Evolutionary conservation across 2,113 vertebrate genomes (phyloP).

Genomic region (Campylomormyrus tamandua): DNA sequence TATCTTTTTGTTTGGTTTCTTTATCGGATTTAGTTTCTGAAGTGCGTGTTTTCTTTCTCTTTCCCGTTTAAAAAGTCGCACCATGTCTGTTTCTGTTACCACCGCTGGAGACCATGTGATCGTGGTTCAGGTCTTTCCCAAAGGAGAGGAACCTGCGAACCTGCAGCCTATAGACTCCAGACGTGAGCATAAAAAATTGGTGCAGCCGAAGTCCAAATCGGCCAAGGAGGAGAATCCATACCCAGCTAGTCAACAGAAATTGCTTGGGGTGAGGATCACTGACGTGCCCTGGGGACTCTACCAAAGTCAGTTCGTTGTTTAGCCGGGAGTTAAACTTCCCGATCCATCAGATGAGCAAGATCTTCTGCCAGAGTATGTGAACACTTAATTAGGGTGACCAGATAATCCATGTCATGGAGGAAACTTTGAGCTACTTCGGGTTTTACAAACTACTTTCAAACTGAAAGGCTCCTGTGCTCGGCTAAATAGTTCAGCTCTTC

Average conservation of each 20-base stretch:
- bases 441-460: no score
- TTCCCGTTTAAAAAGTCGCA: background rate
- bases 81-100: slow-evolving; percentile 3
- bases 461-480: no score
- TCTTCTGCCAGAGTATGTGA: background rate
- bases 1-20: background rate
- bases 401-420: no score
- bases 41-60: background rate
- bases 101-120: background rate
- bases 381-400: background rate
- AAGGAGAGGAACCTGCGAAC: background rate
- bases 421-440: no score
- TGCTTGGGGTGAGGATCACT: slow-evolving; percentile 1
- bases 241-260: background rate
- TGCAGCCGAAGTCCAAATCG: background rate
- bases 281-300: background rate
- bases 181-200: background rate
- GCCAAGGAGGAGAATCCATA: background rate
- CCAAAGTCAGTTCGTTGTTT: background rate
- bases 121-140: slow-evolving; percentile 1
- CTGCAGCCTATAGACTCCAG: background rate
- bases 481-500: no score
- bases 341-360: no score
- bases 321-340: background rate
- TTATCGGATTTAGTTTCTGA: background rate